These are phyloP conservation scores for Cinara cedri DNA, from an alignment of 2,888 invertebrate species.

Conservation along the genomic window DNA sequence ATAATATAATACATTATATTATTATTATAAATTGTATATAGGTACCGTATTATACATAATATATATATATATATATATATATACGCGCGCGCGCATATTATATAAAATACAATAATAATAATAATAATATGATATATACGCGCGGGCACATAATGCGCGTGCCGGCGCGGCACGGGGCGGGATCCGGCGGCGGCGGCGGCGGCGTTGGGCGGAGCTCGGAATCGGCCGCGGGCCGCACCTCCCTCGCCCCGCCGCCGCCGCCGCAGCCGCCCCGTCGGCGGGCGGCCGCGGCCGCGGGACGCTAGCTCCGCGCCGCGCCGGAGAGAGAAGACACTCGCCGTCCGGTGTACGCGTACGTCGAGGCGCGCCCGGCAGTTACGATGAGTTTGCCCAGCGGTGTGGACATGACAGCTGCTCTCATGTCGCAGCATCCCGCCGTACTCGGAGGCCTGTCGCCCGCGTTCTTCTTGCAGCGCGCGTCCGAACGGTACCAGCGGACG, in stretches of 20 bases:
- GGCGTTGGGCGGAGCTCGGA: slow-evolving; percentile 15
- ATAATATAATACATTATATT: too few species aligned
- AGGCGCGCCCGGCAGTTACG: slow-evolving; percentile 61
- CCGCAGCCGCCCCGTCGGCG: too few species aligned
- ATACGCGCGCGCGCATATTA: not conserved
- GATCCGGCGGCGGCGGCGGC: slow-evolving; percentile 13
- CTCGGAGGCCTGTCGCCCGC: slow-evolving; percentile 81
- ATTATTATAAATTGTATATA: too few species aligned
- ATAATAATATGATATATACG: too few species aligned
- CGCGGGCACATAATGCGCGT: not conserved
- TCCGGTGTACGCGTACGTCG: not conserved
- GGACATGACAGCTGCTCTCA: slow-evolving; percentile 79
- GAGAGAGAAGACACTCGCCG: too few species aligned
- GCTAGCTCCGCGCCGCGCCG: too few species aligned
- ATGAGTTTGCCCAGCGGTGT: slow-evolving; percentile 87
- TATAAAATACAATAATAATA: too few species aligned
- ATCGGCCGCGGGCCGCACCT: not conserved
- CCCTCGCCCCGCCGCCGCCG: not conserved
- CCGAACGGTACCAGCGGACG: slow-evolving; percentile 92
- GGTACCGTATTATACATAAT: not conserved
- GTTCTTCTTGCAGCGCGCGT: slow-evolving; percentile 83
- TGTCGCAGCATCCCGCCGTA: slow-evolving; percentile 76
- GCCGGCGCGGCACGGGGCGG: slow-evolving; percentile 27
- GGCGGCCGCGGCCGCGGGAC: too few species aligned
- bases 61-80: not conserved